Conservation (phyloP, 2,113 vertebrate species). For the Crotalus helleri region DNA sequence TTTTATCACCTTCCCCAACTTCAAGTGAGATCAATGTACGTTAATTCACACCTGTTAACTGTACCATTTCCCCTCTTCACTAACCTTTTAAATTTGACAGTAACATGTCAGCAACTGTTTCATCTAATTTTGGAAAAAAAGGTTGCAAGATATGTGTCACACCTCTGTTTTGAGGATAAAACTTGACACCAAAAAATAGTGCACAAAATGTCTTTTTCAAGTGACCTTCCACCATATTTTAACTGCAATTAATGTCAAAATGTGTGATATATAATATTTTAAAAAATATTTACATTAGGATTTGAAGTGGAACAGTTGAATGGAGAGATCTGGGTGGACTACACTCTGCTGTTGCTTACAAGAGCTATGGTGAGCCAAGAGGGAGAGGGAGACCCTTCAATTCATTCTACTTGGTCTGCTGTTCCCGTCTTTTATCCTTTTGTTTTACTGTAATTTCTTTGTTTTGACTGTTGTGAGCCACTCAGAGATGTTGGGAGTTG, state of each 20-base stretch:
- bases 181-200: conserved; percentile 46
- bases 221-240: neutral
- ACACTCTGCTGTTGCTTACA: neutral
- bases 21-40: conserved; percentile 61
- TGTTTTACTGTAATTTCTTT: neutral
- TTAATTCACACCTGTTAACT: conserved; percentile 76
- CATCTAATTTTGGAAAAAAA: conserved; percentile 40
- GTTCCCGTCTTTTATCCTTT: neutral
- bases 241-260: conserved; percentile 5
- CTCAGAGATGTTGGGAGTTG: neutral
- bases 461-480: neutral
- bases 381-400: neutral
- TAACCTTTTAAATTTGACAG: conserved; percentile 59
- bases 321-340: neutral
- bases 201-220: conserved; percentile 44
- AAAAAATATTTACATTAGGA: neutral
- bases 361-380: neutral
- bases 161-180: conserved; percentile 60
- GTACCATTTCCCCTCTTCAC: conserved; percentile 47
- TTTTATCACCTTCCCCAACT: conserved; percentile 66
- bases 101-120: conserved; percentile 66
- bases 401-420: neutral
- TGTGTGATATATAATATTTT: neutral
- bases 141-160: conserved; percentile 49
- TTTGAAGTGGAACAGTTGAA: neutral